Conservation (phyloP, 2,113 vertebrate genomes). For the Dicrurus megarhynchus region DNA sequence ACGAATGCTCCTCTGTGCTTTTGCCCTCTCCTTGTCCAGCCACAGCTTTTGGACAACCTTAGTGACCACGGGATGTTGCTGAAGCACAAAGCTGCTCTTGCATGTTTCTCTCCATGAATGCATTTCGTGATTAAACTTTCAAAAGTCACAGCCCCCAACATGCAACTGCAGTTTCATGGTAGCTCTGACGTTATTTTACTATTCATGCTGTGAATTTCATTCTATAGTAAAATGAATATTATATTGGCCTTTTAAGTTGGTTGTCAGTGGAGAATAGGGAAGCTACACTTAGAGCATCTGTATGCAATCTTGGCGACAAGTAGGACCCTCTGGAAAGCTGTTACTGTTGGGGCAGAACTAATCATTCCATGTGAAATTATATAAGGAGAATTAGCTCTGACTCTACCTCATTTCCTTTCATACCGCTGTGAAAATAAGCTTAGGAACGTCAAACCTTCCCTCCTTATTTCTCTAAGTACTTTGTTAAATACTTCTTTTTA, state of each 20-base stretch:
- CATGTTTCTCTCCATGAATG: neutral
- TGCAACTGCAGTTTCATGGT: neutral
- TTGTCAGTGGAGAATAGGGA: constrained; percentile 43
- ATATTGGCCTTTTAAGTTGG: constrained; percentile 50
- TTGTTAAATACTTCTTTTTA: constrained; percentile 28
- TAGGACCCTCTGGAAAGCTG: constrained; percentile 64
- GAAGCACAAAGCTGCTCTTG: neutral
- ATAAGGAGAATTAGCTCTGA: constrained; percentile 56
- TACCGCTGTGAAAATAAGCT: constrained; percentile 42
- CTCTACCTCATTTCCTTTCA: constrained; percentile 64
- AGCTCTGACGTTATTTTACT: constrained; percentile 32
- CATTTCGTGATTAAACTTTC: neutral
- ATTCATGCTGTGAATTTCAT: constrained; percentile 31
- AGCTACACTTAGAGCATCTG: constrained; percentile 44
- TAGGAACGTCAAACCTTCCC: neutral
- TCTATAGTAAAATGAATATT: constrained; percentile 35
- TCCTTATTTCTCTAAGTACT: constrained; percentile 24
- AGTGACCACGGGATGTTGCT: neutral
- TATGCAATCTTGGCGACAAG: constrained; percentile 42
- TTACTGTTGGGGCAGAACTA: constrained; percentile 68
- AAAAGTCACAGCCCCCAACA: neutral
- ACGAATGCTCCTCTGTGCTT: rapidly evolving
- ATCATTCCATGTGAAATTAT: constrained; percentile 64
- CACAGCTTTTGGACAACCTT: neutral
- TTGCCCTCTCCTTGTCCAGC: neutral